phyloP scores from a whole-genome alignment of 2,888 invertebrate species.

The Trypoxylon attenuatum region DNA sequence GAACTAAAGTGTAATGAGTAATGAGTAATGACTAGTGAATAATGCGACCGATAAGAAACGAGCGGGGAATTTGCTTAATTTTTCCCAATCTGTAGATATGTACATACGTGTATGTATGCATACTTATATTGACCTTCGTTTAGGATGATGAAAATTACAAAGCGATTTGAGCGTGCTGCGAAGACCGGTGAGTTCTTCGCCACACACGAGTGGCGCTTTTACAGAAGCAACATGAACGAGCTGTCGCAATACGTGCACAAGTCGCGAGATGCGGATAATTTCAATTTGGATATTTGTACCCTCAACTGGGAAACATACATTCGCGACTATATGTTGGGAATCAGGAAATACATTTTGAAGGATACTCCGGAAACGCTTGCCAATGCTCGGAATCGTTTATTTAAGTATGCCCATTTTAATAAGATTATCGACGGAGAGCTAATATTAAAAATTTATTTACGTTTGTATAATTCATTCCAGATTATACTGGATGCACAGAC shows the following conservation, averaged over 20 bases:
- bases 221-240: conserved; percentile 79
- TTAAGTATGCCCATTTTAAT: conserved; percentile 75
- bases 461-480: conserved; percentile 73
- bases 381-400: conserved; percentile 80
- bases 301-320: conserved; percentile 89
- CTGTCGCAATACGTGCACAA: conserved; percentile 77
- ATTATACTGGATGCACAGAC: conserved; percentile 81
- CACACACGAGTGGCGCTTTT: conserved; percentile 88
- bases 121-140: conserved; percentile 22
- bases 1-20: conserved; percentile 1
- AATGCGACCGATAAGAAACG: too few species aligned
- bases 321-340: conserved; percentile 88
- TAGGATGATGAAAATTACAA: conserved; percentile 90
- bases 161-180: conserved; percentile 85
- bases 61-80: too few species aligned
- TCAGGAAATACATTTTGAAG: conserved; percentile 87
- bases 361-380: conserved; percentile 82
- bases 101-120: too few species aligned
- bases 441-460: neutral
- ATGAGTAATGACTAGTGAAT: too few species aligned
- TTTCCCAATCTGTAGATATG: too few species aligned
- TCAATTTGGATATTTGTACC: conserved; percentile 79
- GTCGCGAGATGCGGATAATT: conserved; percentile 77
- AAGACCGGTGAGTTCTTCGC: conserved; percentile 90
- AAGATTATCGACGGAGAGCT: neutral